A percentile compares a stretch with the other conserved stretches of the same genome.
phyloP scores from a whole-genome alignment of 2,888 invertebrate species.

The Mythimna lalbum region DNA sequence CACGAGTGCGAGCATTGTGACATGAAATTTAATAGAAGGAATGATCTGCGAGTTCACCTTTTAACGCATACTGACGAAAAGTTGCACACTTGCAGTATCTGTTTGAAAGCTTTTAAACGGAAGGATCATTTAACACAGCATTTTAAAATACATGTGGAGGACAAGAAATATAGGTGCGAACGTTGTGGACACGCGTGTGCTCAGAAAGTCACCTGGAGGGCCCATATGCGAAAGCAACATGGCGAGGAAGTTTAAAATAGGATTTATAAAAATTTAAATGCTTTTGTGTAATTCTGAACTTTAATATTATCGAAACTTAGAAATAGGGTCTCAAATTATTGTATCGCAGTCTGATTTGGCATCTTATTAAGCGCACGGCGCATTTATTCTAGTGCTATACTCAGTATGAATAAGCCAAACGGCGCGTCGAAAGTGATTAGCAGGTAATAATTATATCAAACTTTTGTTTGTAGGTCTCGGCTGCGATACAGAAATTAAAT shows the following conservation, averaged over 20 bases:
- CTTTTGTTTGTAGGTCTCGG: conserved; percentile 68
- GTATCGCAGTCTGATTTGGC: not conserved
- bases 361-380: not conserved
- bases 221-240: conserved; percentile 49
- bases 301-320: not conserved
- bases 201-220: conserved; percentile 53
- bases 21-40: conserved; percentile 53
- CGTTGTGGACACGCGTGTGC: conserved; percentile 58
- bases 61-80: conserved; percentile 60
- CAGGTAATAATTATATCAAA: conserved; percentile 8
- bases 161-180: conserved; percentile 56
- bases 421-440: not conserved
- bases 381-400: not conserved
- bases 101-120: conserved; percentile 50
- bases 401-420: not conserved
- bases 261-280: not conserved
- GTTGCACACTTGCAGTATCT: conserved; percentile 45
- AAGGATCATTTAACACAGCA: conserved; percentile 52
- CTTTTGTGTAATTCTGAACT: not conserved
- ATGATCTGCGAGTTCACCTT: conserved; percentile 46
- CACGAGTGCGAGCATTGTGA: conserved; percentile 50
- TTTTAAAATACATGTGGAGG: conserved; percentile 55
- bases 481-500: conserved; percentile 56
- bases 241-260: conserved; percentile 11
- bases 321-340: not conserved